Evolutionary conservation across 2,113 vertebrate genomes (phyloP).

Genomic region (Alosa alosa): DNA sequence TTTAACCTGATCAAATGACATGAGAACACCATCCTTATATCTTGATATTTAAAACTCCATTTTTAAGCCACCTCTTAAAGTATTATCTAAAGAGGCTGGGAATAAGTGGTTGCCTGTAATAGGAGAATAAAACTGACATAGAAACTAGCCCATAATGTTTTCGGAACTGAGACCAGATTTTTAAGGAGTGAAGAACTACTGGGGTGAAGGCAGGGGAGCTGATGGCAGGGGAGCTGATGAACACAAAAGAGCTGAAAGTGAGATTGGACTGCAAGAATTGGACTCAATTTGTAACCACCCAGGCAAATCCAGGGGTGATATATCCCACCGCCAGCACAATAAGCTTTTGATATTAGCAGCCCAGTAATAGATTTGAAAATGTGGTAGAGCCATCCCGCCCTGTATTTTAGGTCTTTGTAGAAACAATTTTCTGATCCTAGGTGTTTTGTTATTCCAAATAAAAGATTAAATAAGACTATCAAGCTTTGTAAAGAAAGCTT

Average conservation of each 20-base stretch:
- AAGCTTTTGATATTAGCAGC: not conserved
- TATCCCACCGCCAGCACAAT: not conserved
- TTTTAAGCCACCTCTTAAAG: no score
- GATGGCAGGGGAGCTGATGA: no score
- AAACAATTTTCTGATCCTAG: not conserved
- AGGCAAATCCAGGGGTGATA: not conserved
- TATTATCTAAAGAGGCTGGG: no score
- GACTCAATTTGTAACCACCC: not conserved
- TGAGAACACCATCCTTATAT: no score
- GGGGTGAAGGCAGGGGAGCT: no score
- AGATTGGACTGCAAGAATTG: not conserved
- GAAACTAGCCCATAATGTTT: not conserved
- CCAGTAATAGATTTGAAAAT: slow-evolving; percentile 10
- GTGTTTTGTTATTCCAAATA: slow-evolving; percentile 26
- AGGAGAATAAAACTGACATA: not conserved
- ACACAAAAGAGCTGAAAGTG: no score
- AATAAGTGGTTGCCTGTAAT: not conserved
- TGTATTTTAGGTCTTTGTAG: no score
- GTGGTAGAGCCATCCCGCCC: no score
- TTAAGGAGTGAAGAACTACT: not conserved
- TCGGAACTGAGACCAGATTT: not conserved
- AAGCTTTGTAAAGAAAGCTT: not conserved
- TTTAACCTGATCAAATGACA: not conserved
- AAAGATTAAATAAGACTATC: not conserved
- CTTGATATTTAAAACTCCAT: no score